Evolutionary conservation across 2,113 vertebrate species (phyloP).

Genomic region (Odocoileus virginianus): DNA sequence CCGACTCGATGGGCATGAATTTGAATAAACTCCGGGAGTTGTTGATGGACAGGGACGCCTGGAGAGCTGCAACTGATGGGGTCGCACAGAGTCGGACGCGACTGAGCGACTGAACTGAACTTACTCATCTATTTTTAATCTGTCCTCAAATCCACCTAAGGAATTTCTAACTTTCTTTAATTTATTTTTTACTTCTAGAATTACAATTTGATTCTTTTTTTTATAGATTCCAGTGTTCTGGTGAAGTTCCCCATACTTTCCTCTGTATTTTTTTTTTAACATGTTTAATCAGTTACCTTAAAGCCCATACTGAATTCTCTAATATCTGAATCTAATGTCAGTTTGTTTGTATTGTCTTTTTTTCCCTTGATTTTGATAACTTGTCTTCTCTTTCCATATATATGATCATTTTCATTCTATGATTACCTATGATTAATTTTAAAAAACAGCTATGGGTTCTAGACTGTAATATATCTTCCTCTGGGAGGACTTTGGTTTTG

Average conservation of each 20-base stretch:
- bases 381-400: not conserved
- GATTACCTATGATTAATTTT: not conserved
- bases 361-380: not conserved
- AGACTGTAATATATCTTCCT: not conserved
- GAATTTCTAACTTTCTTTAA: not conserved
- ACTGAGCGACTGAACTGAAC: not conserved
- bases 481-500: not conserved
- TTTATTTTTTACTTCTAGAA: constrained; percentile 5
- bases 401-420: not conserved
- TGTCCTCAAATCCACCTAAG: not conserved
- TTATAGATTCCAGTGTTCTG: not conserved
- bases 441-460: not conserved
- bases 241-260: not conserved
- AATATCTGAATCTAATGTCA: not conserved
- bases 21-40: not conserved
- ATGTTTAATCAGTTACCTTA: not conserved
- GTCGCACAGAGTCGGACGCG: not conserved
- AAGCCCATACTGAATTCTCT: not conserved
- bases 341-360: not conserved
- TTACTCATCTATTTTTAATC: not conserved
- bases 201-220: not conserved
- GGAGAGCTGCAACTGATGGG: not conserved
- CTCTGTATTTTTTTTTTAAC: not conserved
- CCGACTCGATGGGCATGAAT: not conserved
- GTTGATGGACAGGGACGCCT: not conserved